Base-by-base conservation (phyloP, 2,888 invertebrate genomes). In the Drosophila diplacantha region DNA sequence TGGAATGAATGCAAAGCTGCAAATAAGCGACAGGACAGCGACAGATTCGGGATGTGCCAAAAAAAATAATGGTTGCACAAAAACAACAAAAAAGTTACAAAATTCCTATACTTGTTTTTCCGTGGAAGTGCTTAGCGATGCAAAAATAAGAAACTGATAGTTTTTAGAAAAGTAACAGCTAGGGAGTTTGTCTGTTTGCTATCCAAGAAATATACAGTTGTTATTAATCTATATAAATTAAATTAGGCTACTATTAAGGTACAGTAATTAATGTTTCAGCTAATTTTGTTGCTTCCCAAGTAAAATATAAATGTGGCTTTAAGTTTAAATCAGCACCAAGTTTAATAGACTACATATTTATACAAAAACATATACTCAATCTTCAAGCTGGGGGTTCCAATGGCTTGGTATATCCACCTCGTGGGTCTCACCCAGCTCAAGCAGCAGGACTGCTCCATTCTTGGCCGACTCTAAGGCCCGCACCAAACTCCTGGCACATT, bases 401-500 rank as follows among this genome's bases (percentile, higher is more conserved):
- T 85, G 69, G 5, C 55, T 57, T 0, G 78, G 76, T 24, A 82
- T 72, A 0, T 80, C 60, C 3, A 86, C 56, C 32, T 83, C 75
- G n/a, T 72, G 50, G 12, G 83, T 55, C 44, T 83, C 73, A 0
- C 83, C 85, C 14, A 77, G 11, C 14, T 85, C 85, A 46, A 85
- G 49, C 29, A 85, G 51, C 74, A 86, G 85, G 26, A 83, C 73
- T 0, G 76, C 72, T 12, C 81, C 86, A 66, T 85, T 87, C 54
- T 83, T 72, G n/a, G 68, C 81, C n/a, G 55, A 50, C 53, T 87
- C 82, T 5, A 85, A 64, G 9, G 79, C 79, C 54, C 75, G 74
- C 0, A 86, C 62, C 24, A 87, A 49, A 58, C 81, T 85, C 2
- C 53, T 35, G 18, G 85, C 87, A 61, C 86, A 87, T 3, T 60